Evolutionary conservation across 2,797 vertebrate genomes (phyloP), one percentile per base, ranked within the genome.

Genomic region (Clarias pachynema): DNA sequence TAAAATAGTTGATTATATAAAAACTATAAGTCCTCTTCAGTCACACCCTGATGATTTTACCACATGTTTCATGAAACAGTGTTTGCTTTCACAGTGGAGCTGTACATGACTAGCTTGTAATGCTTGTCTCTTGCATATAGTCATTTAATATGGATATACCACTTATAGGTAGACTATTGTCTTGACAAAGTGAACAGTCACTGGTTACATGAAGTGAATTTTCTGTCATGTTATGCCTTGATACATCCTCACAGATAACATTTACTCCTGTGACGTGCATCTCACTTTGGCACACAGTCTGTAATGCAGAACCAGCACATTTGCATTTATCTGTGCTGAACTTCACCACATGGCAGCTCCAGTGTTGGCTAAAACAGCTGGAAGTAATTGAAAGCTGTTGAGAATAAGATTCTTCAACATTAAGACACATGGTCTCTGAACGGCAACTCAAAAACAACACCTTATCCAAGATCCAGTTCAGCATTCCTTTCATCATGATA

Each of bases 401-500:
- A 40, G 7, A n/a, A 83, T 59, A 63, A 15, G 56, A 40, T 31
- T 83, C 84, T 49, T 87, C 84, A 63, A 89, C 85, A 79, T 59
- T 68, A 44, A 20, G 40, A 83, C 29, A 75, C 22, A 60, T 15
- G 26, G 87, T 86, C 37, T 81, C 77, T 59, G 31, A 81, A 40
- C 74, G 82, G 70, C 86, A 79, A 56, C 18, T 49, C 62, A 87
- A 60, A 70, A 16, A 81, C 15, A 87, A 20, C 75, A 93, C 29
- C 9, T 83, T 83, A 16, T 10, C 59, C 57, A 83, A 81, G 34
- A 92, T 84, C 91, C 91, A 93, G 86, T 92, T 91, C 56, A 95
- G 81, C 62, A 86, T 90, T 81, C 91, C 88, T 82, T 91, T 94
- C 72, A 94, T 91, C 86, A 95, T 90, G 63, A 92, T 88, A 60